phyloP scores from a whole-genome alignment of 2,797 vertebrate genomes.

The Pangasius sanitwongsei region DNA sequence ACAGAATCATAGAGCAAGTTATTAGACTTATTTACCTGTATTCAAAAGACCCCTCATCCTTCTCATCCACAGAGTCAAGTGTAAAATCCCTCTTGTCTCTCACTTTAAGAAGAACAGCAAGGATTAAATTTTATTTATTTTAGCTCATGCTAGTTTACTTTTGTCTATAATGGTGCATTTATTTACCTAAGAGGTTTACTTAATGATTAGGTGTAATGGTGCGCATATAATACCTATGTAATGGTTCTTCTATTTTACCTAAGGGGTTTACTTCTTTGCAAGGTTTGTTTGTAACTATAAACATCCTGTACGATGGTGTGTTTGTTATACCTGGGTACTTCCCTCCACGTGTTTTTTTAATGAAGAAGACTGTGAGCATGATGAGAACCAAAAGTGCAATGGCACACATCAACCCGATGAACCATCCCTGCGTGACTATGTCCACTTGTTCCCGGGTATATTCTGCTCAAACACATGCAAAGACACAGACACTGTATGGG shows the following conservation, averaged over 20 bases:
- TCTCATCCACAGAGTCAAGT: constrained; percentile 87
- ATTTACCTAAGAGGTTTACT: background rate
- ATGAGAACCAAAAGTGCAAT: constrained; percentile 95
- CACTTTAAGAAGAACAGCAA: constrained; percentile 72
- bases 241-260: background rate
- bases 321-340: constrained; percentile 89
- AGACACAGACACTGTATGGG: background rate
- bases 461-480: constrained; percentile 70
- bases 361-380: constrained; percentile 94
- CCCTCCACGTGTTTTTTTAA: constrained; percentile 95
- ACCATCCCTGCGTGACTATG: constrained; percentile 97
- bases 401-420: constrained; percentile 99
- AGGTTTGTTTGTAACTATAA: background rate
- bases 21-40: constrained; percentile 81
- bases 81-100: constrained; percentile 92
- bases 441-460: constrained; percentile 93
- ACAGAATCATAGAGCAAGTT: background rate
- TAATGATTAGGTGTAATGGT: background rate
- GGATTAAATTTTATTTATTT: background rate
- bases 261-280: background rate
- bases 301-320: background rate
- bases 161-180: background rate
- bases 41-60: constrained; percentile 93
- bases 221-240: background rate
- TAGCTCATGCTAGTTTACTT: constrained; percentile 65